Evolutionary conservation across 2,113 vertebrate species (phyloP).

Genomic region (Bos taurus): ARS-UCD2.0 NC_037328.1:48329501-48330000

Average conservation of each 20-base stretch:
- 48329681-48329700: neutral
- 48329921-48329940: neutral
- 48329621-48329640: neutral
- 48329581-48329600: neutral
- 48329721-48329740: neutral
- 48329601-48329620: neutral
- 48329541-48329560: neutral
- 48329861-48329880: neutral
- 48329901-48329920: neutral
- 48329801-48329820: neutral
- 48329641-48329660: neutral
- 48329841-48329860: neutral
- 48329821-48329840: neutral
- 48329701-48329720: neutral
- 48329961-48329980: neutral
- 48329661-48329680: neutral
- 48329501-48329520: neutral
- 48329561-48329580: neutral
- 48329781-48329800: neutral
- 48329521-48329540: neutral
- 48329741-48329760: neutral
- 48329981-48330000: neutral
- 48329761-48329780: neutral
- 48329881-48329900: neutral
- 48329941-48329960: neutral